Conservation (phyloP, 2,888 invertebrate species). For the Lamproptera curius region DNA sequence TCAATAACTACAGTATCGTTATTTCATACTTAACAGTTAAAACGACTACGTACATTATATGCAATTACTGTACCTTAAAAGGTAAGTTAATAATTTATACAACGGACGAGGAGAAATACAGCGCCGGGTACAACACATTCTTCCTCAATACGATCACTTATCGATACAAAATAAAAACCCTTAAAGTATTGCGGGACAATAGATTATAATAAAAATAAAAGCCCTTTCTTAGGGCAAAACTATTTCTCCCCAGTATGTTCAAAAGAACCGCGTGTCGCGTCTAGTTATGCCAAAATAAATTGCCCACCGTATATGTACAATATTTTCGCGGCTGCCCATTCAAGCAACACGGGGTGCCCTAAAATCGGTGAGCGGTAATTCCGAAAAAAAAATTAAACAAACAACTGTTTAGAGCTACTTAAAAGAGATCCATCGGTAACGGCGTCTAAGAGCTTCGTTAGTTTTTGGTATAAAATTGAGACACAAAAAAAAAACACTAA, state of each 20-base stretch:
- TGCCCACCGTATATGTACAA: constrained; percentile 59
- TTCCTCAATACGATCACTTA: constrained; percentile 42
- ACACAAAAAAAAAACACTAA: constrained; percentile 51
- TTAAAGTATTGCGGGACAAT: constrained; percentile 59
- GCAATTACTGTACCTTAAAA: constrained; percentile 67
- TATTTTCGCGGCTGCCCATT: constrained; percentile 53
- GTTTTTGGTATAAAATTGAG: constrained; percentile 75
- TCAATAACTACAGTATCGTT: constrained; percentile 68
- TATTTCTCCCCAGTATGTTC: constrained; percentile 37
- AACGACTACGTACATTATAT: constrained; percentile 76
- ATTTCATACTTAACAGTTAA: constrained; percentile 78
- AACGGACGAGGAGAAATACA: constrained; percentile 57
- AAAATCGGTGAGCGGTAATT: constrained; percentile 66
- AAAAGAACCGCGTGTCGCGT: constrained; percentile 38
- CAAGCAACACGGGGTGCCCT: constrained; percentile 48
- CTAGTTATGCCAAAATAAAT: constrained; percentile 41
- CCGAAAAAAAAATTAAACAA: constrained; percentile 23
- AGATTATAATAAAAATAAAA: constrained; percentile 54
- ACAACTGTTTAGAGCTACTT: constrained; percentile 55
- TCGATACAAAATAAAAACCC: constrained; percentile 43
- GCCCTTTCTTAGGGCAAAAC: constrained; percentile 45
- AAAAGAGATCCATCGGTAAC: constrained; percentile 77
- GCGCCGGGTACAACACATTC: constrained; percentile 34
- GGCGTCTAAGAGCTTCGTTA: constrained; percentile 69
- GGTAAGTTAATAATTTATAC: constrained; percentile 74